Percentiles rank a stretch among this genome's conserved stretches.
Evolutionary conservation across 2,113 vertebrate genomes (phyloP).

Genomic region (Tyrannus savana): DNA sequence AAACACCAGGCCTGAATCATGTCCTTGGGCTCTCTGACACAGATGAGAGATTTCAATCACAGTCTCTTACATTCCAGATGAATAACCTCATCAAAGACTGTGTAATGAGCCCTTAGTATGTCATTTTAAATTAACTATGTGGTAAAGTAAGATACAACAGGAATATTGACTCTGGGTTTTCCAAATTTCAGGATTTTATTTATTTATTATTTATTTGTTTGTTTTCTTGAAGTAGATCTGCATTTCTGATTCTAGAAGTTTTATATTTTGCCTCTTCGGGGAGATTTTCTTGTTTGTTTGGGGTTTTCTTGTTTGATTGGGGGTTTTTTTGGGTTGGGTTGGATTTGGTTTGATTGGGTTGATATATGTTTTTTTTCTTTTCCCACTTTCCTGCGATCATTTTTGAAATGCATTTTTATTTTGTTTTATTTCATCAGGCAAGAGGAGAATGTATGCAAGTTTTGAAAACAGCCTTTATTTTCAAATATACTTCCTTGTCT

Average conservation of each 20-base stretch:
- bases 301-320: too few species aligned
- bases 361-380: background rate
- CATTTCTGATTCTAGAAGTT: background rate
- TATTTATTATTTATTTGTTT: background rate
- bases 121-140: background rate
- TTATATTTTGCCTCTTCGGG: background rate
- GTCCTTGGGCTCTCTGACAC: background rate
- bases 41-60: background rate
- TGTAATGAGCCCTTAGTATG: background rate
- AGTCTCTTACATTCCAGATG: background rate
- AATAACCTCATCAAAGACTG: background rate
- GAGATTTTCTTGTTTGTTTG: background rate
- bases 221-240: fast-evolving
- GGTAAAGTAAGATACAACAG: background rate
- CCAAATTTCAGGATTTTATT: background rate
- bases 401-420: background rate
- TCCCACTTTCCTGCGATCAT: background rate
- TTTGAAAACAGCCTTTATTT: background rate
- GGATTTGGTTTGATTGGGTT: background rate
- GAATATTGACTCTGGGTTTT: background rate
- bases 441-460: background rate
- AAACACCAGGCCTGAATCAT: background rate
- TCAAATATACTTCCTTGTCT: background rate
- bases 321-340: too few species aligned
- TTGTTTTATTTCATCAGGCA: background rate